Base-by-base conservation (phyloP, 2,888 invertebrate genomes). In the Noctua janthe region DNA sequence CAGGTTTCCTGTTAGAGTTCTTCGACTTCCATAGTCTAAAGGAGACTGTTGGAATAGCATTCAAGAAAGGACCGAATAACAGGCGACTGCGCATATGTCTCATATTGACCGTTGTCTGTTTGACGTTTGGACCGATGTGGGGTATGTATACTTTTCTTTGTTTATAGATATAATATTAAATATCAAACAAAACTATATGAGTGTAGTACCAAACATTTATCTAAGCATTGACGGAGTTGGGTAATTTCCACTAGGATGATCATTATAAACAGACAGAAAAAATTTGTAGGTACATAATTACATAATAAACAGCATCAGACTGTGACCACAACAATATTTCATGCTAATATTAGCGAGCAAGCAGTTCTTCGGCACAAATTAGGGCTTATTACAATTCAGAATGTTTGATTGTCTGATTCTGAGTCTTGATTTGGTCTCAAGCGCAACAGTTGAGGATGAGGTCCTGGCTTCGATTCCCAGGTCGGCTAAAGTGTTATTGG, bases 1-100 rank as follows among this genome's bases (percentile, higher is more conserved):
- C 87, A 1, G 95, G 95, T 35, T 94, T 93, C 62, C 64, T 97
- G 1, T 49, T 90, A 10, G 96, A 96, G 29, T 97, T 97, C 82
- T 97, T 97, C 81, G 97, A 97, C 87, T 90, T 97, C 6, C 92
- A 94, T 43, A 97, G 97, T 88, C 92, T 97, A 0, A 95, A 93
- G 66, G 94, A 97, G 47, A 97, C 97, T 0, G 87, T 97, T 59
- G 95, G 94, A 73, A 97, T 97, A 17, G 97, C 96, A 15, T 97
- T 97, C 88, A 97, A 96, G 86, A 96, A 95, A 83, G 96, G 97
- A 10, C 92, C 94, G 0, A 95, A 94, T 62, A 95, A 97, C 79
- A 92, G 97, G 81, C 94, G 96, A 79, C 54, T 96, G 5, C 88
- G 95, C 56, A 95, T 97, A 74, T 95, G 95, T 51, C 90, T 97